Percentiles rank a stretch among this genome's conserved stretches.
These are phyloP conservation scores for Gallinago jamesoni DNA, from an alignment of 2,113 vertebrate species.

Conservation along the genomic window DNA sequence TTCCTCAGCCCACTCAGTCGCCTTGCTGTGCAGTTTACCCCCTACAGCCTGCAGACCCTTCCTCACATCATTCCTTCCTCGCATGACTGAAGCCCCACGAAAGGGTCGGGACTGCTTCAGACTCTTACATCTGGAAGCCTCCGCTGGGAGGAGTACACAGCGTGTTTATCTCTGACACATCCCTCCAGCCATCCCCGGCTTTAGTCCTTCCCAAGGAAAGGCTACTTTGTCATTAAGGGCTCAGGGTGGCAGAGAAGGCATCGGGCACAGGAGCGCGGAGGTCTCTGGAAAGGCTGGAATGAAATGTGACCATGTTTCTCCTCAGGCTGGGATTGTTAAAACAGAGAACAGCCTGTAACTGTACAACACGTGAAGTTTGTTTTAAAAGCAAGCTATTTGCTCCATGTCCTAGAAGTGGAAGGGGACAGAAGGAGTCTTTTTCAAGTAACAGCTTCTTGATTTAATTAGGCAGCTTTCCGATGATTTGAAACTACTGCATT, in stretches of 20 bases:
- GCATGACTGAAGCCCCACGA: neutral
- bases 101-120: neutral
- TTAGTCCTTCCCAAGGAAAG: neutral
- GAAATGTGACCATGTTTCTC: neutral
- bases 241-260: neutral
- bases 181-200: neutral
- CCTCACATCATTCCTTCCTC: neutral
- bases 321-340: constrained; percentile 18
- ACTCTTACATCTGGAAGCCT: neutral
- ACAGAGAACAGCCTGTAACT: constrained; percentile 39
- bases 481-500: constrained; percentile 27
- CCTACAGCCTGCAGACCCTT: neutral
- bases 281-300: constrained; percentile 22
- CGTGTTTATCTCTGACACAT: neutral
- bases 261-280: accelerated
- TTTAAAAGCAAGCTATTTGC: constrained; percentile 40
- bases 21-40: neutral
- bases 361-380: neutral
- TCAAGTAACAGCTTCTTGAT: constrained; percentile 37
- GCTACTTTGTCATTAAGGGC: neutral
- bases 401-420: neutral
- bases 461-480: constrained; percentile 18
- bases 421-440: constrained; percentile 25
- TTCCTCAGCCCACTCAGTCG: neutral
- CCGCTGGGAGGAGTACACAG: neutral